phyloP scores from a whole-genome alignment of 2,888 invertebrate genomes.

The Cyclophora albipunctata region DNA sequence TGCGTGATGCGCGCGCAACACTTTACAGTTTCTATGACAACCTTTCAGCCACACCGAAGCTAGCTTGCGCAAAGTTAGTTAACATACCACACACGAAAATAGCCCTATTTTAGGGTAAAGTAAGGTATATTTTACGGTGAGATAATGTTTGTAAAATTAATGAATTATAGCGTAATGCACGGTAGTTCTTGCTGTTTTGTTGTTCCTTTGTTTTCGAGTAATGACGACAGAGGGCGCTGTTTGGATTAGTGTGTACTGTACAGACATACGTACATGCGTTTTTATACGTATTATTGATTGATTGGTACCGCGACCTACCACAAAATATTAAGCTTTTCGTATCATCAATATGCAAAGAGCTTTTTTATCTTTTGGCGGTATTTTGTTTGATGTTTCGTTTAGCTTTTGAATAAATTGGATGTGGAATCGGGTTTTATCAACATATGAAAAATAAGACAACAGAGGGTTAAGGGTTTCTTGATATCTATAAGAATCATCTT shows the following conservation, averaged over 20 bases:
- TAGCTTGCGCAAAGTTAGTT: conserved; percentile 51
- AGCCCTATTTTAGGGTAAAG: background rate
- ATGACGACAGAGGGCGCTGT: conserved; percentile 35
- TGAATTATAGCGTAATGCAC: conserved; percentile 67
- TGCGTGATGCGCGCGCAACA: conserved; percentile 68
- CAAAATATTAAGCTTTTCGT: too few species aligned
- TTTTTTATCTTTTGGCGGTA: too few species aligned
- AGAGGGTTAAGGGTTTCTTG: too few species aligned
- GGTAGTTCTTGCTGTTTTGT: conserved; percentile 59
- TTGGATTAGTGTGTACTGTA: background rate
- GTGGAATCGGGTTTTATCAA: too few species aligned
- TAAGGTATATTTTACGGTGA: conserved; percentile 6
- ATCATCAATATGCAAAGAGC: too few species aligned
- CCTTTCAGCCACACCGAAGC: conserved; percentile 65
- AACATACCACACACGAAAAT: conserved; percentile 5
- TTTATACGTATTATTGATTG: too few species aligned
- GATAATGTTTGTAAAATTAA: conserved; percentile 54
- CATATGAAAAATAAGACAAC: too few species aligned
- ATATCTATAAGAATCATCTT: too few species aligned
- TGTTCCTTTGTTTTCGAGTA: conserved; percentile 45
- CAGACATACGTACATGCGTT: conserved; percentile 1
- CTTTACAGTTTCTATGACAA: conserved; percentile 73
- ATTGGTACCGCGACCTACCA: too few species aligned
- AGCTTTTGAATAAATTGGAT: too few species aligned
- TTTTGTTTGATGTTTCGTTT: too few species aligned